Conservation (phyloP, 1,140 invertebrate genomes). For the Leptopilina boulardi region DNA sequence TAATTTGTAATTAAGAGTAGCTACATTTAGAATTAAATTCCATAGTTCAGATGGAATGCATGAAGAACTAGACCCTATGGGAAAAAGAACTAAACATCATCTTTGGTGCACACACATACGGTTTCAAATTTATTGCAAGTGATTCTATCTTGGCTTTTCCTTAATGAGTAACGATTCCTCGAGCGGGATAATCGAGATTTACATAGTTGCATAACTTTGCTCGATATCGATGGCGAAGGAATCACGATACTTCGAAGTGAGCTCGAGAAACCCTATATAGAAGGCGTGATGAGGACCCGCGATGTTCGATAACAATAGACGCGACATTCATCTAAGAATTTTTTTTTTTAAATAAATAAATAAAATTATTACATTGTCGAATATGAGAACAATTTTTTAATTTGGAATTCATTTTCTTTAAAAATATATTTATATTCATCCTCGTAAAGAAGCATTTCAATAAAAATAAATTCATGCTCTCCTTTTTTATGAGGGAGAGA, state of each 20-base stretch:
- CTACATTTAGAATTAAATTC: too few relatives aligned
- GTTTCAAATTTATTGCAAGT: constrained; percentile 6
- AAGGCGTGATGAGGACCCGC: constrained; percentile 16
- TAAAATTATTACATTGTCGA: too few relatives aligned
- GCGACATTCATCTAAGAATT: background rate
- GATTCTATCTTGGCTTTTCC: constrained; percentile 15
- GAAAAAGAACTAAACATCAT: background rate
- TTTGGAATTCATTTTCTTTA: background rate
- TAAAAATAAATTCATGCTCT: background rate
- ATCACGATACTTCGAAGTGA: constrained; percentile 21
- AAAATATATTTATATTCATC: background rate
- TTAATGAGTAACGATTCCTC: constrained; percentile 30
- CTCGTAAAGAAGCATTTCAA: background rate
- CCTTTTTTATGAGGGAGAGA: background rate
- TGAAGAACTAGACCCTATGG: background rate
- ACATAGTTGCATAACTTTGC: constrained; percentile 26
- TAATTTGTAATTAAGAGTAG: too few relatives aligned
- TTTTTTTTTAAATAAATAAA: too few relatives aligned
- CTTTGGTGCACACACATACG: background rate
- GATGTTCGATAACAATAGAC: constrained; percentile 1
- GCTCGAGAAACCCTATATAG: constrained; percentile 19
- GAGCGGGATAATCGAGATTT: constrained; percentile 6
- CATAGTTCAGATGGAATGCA: background rate
- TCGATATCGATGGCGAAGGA: constrained; percentile 8
- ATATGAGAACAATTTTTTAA: too few relatives aligned